A percentile compares a stretch with the other conserved stretches of the same genome.
phyloP scores from a whole-genome alignment of 2,113 vertebrate species.

The Sciurus niger region DNA sequence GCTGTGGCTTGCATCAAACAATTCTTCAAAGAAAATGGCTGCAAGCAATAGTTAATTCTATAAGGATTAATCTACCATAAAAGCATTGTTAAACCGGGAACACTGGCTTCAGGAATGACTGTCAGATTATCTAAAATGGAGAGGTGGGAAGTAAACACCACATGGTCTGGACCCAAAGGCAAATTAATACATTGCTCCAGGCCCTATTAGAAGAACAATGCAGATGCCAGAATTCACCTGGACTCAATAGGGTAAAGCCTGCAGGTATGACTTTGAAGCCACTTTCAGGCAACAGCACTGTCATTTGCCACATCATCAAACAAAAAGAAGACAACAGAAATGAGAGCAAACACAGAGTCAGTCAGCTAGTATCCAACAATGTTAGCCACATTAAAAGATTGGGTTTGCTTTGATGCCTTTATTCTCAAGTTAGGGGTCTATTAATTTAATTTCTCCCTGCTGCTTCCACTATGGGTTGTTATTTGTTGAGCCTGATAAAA shows the following conservation, averaged over 20 bases:
- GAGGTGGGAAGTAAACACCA: slow-evolving; percentile 25
- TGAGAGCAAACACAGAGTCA: slow-evolving; percentile 55
- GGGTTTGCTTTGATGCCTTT: slow-evolving; percentile 63
- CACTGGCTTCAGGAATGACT: slow-evolving; percentile 36
- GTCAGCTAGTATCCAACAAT: slow-evolving; percentile 7
- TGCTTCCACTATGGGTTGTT: slow-evolving; percentile 60
- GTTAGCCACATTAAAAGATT: slow-evolving; percentile 63
- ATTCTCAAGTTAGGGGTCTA: slow-evolving; percentile 59
- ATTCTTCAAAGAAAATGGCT: slow-evolving; percentile 66
- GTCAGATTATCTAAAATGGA: slow-evolving; percentile 44
- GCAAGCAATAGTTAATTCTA: slow-evolving; percentile 53
- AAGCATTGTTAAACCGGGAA: slow-evolving; percentile 42
- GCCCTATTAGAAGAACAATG: slow-evolving; percentile 37
- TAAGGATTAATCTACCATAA: slow-evolving; percentile 47
- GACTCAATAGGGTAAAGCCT: slow-evolving; percentile 45
- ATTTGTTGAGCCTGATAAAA: slow-evolving; percentile 64
- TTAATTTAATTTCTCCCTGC: slow-evolving; percentile 70
- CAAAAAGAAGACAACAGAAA: slow-evolving; percentile 58
- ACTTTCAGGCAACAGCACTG: slow-evolving; percentile 55
- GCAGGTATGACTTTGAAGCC: slow-evolving; percentile 71
- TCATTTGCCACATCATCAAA: slow-evolving; percentile 51
- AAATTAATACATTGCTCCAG: slow-evolving; percentile 64
- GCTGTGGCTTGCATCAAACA: slow-evolving; percentile 57
- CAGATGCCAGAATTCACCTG: slow-evolving; percentile 31
- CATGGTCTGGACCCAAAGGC: not conserved